Percentiles rank a stretch among this genome's conserved stretches.
phyloP scores from a whole-genome alignment of 1,140 invertebrate genomes.

The Musca vetustissima region DNA sequence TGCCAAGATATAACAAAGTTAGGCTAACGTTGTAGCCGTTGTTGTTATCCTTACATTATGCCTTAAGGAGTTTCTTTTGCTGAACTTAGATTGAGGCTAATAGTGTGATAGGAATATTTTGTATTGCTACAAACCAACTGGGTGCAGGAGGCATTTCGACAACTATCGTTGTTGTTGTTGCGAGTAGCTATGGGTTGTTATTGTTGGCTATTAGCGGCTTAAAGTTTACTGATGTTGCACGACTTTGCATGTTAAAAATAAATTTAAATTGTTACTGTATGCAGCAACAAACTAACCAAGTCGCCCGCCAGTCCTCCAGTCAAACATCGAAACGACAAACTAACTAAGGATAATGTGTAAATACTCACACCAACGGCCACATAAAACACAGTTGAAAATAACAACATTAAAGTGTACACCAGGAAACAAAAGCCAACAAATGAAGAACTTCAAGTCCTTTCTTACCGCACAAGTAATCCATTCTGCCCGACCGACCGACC shows the following conservation, averaged over 20 bases:
- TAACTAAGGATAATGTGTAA: too few species aligned
- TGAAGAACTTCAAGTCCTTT: too few species aligned
- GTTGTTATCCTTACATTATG: background rate
- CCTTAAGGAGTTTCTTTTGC: background rate
- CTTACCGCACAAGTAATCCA: too few species aligned
- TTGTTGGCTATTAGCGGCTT: conserved; percentile 12
- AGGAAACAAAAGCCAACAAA: too few species aligned
- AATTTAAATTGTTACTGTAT: conserved; percentile 19
- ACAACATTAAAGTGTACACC: too few species aligned
- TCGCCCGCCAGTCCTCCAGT: too few species aligned
- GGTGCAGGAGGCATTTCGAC: background rate
- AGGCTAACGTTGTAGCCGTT: background rate
- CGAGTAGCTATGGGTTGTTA: too few species aligned
- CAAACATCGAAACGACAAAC: too few species aligned
- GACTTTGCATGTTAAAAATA: conserved; percentile 21
- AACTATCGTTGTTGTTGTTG: background rate
- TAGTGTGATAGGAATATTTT: background rate
- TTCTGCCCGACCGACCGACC: too few species aligned
- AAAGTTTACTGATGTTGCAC: conserved; percentile 13
- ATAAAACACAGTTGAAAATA: too few species aligned
- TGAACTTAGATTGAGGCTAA: background rate
- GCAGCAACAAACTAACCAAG: background rate
- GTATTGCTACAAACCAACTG: background rate
- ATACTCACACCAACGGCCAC: too few species aligned
- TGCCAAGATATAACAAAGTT: conserved; percentile 2